Conservation (phyloP, 2,113 vertebrate species). For the Corydoras maculifer region DNA sequence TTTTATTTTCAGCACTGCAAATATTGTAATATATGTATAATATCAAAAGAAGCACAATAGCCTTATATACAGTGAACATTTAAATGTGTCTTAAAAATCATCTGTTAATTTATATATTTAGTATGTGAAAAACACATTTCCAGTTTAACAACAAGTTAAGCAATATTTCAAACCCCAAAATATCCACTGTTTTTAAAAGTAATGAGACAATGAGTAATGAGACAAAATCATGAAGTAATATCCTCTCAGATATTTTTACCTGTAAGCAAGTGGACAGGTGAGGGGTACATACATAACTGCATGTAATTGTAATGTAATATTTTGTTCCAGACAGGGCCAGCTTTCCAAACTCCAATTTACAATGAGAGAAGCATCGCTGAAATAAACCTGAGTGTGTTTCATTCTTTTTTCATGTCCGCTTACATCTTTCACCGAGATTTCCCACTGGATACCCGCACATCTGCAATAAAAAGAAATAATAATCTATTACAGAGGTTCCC, state of each 20-base stretch:
- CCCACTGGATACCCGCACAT: slow-evolving; percentile 61
- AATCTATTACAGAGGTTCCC: neutral
- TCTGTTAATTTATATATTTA: no score
- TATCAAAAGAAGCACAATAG: no score
- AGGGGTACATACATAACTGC: slow-evolving; percentile 67
- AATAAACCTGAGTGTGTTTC: slow-evolving; percentile 57
- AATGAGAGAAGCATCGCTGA: slow-evolving; percentile 68
- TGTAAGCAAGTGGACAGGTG: slow-evolving; percentile 46
- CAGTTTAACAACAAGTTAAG: no score
- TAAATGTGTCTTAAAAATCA: no score
- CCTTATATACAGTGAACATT: no score
- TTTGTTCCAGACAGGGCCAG: slow-evolving; percentile 57
- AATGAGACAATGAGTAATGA: neutral
- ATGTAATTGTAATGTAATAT: slow-evolving; percentile 70
- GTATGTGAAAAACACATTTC: no score
- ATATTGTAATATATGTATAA: no score
- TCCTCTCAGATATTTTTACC: slow-evolving; percentile 42
- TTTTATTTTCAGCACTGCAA: no score
- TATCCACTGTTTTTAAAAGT: no score
- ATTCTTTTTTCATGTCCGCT: slow-evolving; percentile 58
- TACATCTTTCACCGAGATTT: slow-evolving; percentile 67
- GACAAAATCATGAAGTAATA: neutral
- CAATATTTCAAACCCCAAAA: no score
- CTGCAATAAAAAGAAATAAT: slow-evolving; percentile 41
- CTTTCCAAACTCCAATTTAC: slow-evolving; percentile 65